These are phyloP conservation scores for Tetrao urogallus DNA, from an alignment of 2,113 vertebrate genomes.

Conservation along the genomic window DNA sequence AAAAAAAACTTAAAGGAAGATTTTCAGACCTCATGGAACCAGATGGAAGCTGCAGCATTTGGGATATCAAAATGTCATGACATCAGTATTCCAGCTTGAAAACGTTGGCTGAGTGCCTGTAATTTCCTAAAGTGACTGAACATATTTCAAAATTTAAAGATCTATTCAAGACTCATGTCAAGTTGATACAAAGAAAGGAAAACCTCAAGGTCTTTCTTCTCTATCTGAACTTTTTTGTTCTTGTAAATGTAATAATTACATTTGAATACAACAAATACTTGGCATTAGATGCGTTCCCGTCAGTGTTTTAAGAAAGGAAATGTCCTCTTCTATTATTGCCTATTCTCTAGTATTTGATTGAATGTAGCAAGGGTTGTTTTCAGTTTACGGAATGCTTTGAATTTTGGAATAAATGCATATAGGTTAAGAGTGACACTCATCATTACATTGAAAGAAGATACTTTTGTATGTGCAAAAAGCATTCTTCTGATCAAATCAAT, in stretches of 20 bases:
- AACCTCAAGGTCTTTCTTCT: neutral
- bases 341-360: neutral
- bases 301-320: neutral
- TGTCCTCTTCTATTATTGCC: neutral
- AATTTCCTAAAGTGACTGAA: neutral
- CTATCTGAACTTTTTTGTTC: neutral
- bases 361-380: neutral
- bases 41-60: neutral
- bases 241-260: neutral
- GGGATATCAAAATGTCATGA: neutral
- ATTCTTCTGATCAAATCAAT: neutral
- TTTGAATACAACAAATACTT: neutral
- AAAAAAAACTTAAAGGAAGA: neutral
- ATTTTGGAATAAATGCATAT: neutral
- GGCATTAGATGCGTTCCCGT: neutral
- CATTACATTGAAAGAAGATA: neutral
- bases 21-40: neutral
- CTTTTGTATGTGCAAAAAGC: neutral
- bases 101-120: neutral
- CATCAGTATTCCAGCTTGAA: neutral
- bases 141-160: neutral
- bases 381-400: neutral
- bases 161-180: neutral
- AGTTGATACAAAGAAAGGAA: neutral
- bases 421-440: neutral